These are phyloP conservation scores for Hydraecia micacea DNA, from an alignment of 2,888 invertebrate genomes.

Conservation along the genomic window DNA sequence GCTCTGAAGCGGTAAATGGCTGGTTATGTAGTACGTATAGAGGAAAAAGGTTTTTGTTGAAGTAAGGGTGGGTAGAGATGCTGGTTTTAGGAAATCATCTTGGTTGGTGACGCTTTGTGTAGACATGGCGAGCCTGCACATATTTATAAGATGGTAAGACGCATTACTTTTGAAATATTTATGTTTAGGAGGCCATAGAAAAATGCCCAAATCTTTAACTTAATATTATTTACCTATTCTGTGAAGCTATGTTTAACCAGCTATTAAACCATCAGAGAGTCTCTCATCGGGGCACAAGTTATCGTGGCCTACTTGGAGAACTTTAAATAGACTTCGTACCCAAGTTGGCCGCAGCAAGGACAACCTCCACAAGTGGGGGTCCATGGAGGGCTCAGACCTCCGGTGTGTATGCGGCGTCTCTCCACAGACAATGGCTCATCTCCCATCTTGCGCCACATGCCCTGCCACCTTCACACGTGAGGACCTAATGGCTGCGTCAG, in stretches of 20 bases:
- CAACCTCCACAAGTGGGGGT: neutral
- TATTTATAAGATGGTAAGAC: no score
- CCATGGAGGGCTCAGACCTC: neutral
- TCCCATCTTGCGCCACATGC: neutral
- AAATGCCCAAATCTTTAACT: neutral
- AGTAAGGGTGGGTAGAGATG: neutral
- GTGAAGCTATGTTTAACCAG: neutral
- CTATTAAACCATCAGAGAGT: neutral
- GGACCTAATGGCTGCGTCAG: neutral
- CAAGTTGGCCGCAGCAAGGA: neutral
- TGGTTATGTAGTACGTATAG: slow-evolving; percentile 21
- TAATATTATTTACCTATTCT: neutral
- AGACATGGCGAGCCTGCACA: no score
- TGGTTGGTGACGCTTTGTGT: neutral
- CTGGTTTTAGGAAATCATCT: neutral
- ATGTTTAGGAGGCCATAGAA: neutral
- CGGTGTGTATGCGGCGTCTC: neutral
- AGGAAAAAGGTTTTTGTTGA: neutral
- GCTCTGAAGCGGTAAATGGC: slow-evolving; percentile 45
- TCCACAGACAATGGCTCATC: neutral
- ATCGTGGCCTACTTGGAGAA: neutral
- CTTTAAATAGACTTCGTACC: no score
- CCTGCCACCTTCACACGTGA: neutral
- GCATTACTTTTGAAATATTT: neutral
- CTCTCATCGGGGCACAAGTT: neutral